Evolutionary conservation across 2,888 invertebrate genomes (phyloP).

Genomic region (Drosophila neoperkinsi): DNA sequence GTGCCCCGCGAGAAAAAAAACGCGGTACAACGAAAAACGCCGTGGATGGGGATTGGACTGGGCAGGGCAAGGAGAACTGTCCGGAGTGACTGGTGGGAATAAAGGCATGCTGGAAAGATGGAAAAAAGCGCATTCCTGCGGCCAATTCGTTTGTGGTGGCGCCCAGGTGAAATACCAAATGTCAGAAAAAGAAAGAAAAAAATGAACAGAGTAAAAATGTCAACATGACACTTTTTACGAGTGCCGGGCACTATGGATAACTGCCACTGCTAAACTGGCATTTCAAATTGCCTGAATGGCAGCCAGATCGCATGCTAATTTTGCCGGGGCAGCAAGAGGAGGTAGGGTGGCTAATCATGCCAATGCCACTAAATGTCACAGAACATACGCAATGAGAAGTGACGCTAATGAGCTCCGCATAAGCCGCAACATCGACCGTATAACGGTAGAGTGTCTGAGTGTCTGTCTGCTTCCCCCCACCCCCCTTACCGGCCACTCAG

Average conservation of each 20-base stretch:
- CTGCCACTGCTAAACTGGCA: constrained; percentile 52
- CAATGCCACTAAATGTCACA: constrained; percentile 63
- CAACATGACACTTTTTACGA: constrained; percentile 53
- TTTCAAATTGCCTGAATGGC: constrained; percentile 71
- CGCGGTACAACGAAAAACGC: constrained; percentile 43
- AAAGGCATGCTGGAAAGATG: constrained; percentile 29
- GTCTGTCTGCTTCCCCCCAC: no score
- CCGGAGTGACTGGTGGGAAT: constrained; percentile 48
- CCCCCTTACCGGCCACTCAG: background rate
- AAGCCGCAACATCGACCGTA: constrained; percentile 38
- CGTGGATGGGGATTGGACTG: background rate
- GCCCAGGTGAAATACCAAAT: constrained; percentile 42
- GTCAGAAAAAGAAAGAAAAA: constrained; percentile 16
- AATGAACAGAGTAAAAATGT: constrained; percentile 25
- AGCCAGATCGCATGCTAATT: constrained; percentile 73
- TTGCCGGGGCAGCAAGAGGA: background rate
- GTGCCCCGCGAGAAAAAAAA: constrained; percentile 20
- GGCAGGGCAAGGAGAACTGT: background rate
- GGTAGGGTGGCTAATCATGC: constrained; percentile 56
- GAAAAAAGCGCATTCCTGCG: constrained; percentile 60
- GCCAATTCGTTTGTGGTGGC: constrained; percentile 11
- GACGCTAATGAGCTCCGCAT: constrained; percentile 69
- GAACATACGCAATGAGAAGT: constrained; percentile 55
- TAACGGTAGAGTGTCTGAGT: constrained; percentile 4
- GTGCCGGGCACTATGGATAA: constrained; percentile 35